Evolutionary conservation across 1,140 invertebrate genomes (phyloP).

Genomic region (Bombus fervidus): DNA sequence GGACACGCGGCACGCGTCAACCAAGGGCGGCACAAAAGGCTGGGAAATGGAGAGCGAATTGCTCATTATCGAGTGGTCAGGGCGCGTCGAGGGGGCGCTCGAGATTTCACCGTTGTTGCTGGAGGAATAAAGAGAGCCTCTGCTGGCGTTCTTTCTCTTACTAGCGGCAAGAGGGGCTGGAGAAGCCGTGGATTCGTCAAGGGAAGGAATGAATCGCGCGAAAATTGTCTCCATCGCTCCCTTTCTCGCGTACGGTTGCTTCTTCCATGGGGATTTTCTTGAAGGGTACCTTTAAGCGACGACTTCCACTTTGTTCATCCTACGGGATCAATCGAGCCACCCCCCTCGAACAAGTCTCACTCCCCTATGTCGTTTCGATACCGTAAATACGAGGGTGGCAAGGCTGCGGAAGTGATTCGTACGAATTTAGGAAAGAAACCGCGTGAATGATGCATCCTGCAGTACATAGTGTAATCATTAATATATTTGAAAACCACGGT

Average conservation of each 20-base stretch:
- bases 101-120: constrained; percentile 59
- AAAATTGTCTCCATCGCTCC: constrained; percentile 60
- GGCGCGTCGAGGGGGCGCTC: constrained; percentile 48
- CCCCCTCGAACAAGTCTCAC: not conserved
- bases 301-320: constrained; percentile 27
- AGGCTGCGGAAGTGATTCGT: constrained; percentile 70
- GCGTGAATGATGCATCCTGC: too few relatives aligned
- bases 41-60: constrained; percentile 77
- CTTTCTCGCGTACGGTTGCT: constrained; percentile 16
- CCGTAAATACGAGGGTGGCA: constrained; percentile 45
- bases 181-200: constrained; percentile 35
- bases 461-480: too few relatives aligned
- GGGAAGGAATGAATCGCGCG: constrained; percentile 59
- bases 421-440: constrained; percentile 60
- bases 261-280: constrained; percentile 30
- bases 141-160: not conserved
- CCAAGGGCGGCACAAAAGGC: constrained; percentile 72
- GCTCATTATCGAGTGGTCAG: constrained; percentile 75
- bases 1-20: constrained; percentile 65
- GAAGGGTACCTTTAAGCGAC: constrained; percentile 2
- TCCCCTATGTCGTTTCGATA: constrained; percentile 39
- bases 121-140: constrained; percentile 26
- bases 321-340: constrained; percentile 51
- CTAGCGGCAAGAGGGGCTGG: not conserved
- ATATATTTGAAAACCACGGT: too few relatives aligned